Evolutionary conservation across 2,888 invertebrate genomes (phyloP).

Genomic region (Tholera decimalis): DNA sequence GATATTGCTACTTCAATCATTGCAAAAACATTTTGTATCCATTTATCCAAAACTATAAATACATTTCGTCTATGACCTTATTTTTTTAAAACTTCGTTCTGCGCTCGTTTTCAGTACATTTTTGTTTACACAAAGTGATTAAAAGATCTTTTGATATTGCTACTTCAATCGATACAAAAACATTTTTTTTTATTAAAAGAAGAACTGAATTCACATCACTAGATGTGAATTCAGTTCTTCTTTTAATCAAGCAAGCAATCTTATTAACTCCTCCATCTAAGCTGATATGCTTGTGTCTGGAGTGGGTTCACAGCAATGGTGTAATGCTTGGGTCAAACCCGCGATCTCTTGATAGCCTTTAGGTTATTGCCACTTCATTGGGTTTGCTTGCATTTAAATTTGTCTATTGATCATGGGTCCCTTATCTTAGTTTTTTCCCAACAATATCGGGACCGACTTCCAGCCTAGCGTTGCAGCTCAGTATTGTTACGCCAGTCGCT

Average conservation of each 20-base stretch:
- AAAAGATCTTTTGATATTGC: constrained; percentile 10
- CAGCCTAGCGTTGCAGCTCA: background rate
- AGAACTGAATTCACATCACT: no score
- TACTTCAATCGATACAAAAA: constrained; percentile 18
- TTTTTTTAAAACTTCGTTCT: constrained; percentile 4
- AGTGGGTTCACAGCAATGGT: no score
- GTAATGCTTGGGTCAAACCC: no score
- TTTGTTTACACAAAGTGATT: constrained; percentile 35
- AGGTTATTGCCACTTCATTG: no score
- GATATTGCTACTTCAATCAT: constrained; percentile 14
- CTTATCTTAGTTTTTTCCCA: constrained; percentile 5
- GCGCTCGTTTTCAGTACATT: constrained; percentile 1
- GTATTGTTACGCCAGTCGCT: no score
- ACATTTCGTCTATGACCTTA: constrained; percentile 20
- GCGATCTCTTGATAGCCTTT: no score
- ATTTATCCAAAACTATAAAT: constrained; percentile 12
- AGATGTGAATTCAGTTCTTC: no score
- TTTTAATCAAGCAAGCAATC: no score
- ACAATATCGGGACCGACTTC: background rate
- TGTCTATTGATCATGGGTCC: constrained; percentile 20
- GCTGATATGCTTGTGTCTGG: no score
- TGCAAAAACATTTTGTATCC: constrained; percentile 9
- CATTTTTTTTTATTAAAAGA: no score
- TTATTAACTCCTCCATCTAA: no score
- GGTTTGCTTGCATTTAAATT: no score